Conservation (phyloP, 2,113 vertebrate species). For the Istiophorus platypterus region DNA sequence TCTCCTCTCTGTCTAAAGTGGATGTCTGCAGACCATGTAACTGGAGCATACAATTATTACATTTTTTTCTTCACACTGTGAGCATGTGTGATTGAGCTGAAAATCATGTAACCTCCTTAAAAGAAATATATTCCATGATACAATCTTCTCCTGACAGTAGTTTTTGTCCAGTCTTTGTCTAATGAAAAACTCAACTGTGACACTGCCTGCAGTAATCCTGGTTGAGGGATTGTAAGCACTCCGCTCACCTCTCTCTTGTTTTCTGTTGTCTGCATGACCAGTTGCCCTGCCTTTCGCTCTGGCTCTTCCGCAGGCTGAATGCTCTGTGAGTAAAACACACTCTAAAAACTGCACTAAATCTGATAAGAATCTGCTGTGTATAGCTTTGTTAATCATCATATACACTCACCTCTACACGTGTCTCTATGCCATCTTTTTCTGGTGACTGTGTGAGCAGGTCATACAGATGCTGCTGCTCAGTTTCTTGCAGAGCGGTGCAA, state of each 20-base stretch:
- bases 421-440: conserved; percentile 56
- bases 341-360: conserved; percentile 1
- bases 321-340: conserved; percentile 47
- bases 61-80: background rate
- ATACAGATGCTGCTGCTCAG: conserved; percentile 92
- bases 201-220: background rate
- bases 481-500: conserved; percentile 89
- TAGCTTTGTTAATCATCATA: background rate
- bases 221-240: background rate
- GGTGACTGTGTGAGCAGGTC: conserved; percentile 70
- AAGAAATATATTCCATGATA: background rate
- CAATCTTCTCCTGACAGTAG: background rate
- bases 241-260: conserved; percentile 47
- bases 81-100: background rate
- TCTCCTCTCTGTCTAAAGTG: conserved; percentile 32
- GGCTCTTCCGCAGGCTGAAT: conserved; percentile 50
- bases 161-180: background rate
- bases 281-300: conserved; percentile 34
- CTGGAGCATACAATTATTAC: conserved; percentile 4
- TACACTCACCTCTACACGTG: conserved; percentile 68
- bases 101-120: background rate
- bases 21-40: conserved; percentile 30
- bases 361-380: background rate
- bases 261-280: conserved; percentile 31
- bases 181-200: conserved; percentile 5